phyloP scores from a whole-genome alignment of 53 echinoderm and acorn worm species.

The Temnopleurus reevesii region DNA sequence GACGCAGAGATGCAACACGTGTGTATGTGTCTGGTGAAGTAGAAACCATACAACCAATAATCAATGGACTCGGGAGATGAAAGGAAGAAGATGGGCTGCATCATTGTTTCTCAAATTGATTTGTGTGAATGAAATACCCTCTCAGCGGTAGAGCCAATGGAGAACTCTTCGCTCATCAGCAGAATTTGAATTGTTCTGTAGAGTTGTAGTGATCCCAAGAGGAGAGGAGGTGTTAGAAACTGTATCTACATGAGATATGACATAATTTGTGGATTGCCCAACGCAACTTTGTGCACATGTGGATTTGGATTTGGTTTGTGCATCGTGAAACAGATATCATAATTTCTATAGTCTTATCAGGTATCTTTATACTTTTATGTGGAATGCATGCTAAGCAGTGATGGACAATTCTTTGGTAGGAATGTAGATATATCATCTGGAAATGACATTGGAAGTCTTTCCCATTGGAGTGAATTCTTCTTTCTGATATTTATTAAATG shows the following conservation, averaged over 20 bases:
- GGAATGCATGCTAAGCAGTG: too few species aligned
- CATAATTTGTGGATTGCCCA: not conserved
- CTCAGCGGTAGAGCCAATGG: not conserved
- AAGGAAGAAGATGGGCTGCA: not conserved
- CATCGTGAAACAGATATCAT: too few species aligned
- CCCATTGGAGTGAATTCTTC: too few species aligned
- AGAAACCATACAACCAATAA: slow-evolving; percentile 13
- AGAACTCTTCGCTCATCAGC: too few species aligned
- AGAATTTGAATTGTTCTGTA: too few species aligned
- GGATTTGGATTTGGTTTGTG: not conserved
- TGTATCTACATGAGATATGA: too few species aligned
- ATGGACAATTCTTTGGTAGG: too few species aligned
- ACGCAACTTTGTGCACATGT: not conserved
- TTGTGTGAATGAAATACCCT: not conserved
- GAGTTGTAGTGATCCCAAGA: too few species aligned
- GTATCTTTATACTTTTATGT: not conserved
- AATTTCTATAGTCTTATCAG: too few species aligned
- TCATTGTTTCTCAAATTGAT: slow-evolving; percentile 8
- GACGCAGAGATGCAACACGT: slow-evolving; percentile 12
- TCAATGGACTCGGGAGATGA: not conserved
- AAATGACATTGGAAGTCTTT: not conserved
- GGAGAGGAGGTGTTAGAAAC: too few species aligned
- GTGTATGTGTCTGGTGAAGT: not conserved
- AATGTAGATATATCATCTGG: too few species aligned
- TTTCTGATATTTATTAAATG: too few species aligned